Evolutionary conservation across 2,888 invertebrate genomes (phyloP), one percentile per base, ranked within the genome.

Genomic region (Alviniconcha strummeri): DNA sequence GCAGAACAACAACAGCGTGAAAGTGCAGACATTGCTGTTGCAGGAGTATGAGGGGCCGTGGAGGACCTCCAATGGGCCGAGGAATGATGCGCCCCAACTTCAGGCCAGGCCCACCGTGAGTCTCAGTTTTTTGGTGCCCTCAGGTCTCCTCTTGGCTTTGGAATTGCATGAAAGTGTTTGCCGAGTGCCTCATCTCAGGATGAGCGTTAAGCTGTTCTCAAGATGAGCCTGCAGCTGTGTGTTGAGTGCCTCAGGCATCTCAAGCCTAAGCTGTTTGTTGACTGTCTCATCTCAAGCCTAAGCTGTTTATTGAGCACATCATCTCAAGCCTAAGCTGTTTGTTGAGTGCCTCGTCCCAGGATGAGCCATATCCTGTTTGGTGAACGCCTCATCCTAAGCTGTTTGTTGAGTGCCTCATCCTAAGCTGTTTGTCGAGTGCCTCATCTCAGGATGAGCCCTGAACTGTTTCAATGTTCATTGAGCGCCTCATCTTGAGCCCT

Each of bases 11-110:
- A 60, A 60, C 57, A 55, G 19, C 36, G 36, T 36, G 36, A n/a
- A n/a, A 36, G 36, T 36, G 36, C 36, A 36, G 36, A 36, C 36
- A 36, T 36, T 36, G 36, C 36, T 60, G 60, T 60, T 60, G 60
- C 60, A 60, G 60, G 36, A 86, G 84, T 67, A 86, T 88, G 85
- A 76, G 90, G 79, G 90, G 90, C 36, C 85, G 90, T 13, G 90
- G 90, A 36, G 90, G 89, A 54, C 89, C 89, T n/a, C 87, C 88
- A n/a, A 89, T 90, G 87, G 86, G 90, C 72, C 89, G 90, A 5
- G 90, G 90, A n/a, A 87, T 88, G 87, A 88, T 87, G 86, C 84
- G 87, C 57, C 87, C 88, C 60, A 84, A 83, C 74, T 89, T 89
- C 83, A 88, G 88, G 83, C 87, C 89, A 82, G 87, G 87, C 17